A percentile compares a stretch with the other conserved stretches of the same genome.
Evolutionary conservation across 2,797 vertebrate species (phyloP).

Genomic region (Oreonectes daqikongensis): DNA sequence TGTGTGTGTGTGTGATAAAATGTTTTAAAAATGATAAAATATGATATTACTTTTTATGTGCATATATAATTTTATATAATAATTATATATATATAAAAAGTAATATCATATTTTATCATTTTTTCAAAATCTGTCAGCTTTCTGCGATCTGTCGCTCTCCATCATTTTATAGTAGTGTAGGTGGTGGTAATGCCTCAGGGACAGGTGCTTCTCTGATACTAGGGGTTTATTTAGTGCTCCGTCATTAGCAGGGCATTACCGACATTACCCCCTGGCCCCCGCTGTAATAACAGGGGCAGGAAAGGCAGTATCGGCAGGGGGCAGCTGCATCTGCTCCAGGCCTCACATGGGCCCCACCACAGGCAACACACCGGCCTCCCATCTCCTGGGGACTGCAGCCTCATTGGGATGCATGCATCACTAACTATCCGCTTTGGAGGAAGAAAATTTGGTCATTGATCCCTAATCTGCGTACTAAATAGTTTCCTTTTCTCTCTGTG

Average conservation of each 20-base stretch:
- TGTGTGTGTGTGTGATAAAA: too few relatives aligned
- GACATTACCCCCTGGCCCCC: slow-evolving; percentile 73
- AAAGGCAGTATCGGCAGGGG: slow-evolving; percentile 62
- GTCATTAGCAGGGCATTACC: slow-evolving; percentile 81
- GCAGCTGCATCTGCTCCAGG: slow-evolving; percentile 79
- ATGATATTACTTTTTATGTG: too few relatives aligned
- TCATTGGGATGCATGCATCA: background rate
- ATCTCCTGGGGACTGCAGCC: background rate
- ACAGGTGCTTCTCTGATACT: slow-evolving; percentile 62
- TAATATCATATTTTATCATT: too few relatives aligned
- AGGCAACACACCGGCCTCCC: slow-evolving; percentile 16
- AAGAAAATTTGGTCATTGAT: slow-evolving; percentile 44
- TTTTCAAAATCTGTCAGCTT: background rate
- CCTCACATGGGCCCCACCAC: slow-evolving; percentile 49
- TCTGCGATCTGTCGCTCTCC: background rate
- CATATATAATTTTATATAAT: too few relatives aligned
- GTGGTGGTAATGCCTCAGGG: slow-evolving; percentile 57
- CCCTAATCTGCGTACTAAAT: background rate
- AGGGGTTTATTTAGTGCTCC: slow-evolving; percentile 69
- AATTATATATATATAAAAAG: too few relatives aligned
- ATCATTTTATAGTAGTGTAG: slow-evolving; percentile 48
- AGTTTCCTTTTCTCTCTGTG: slow-evolving; percentile 19
- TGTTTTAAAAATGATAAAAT: too few relatives aligned
- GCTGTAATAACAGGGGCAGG: slow-evolving; percentile 76
- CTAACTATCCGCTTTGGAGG: background rate